These are phyloP conservation scores for Zophobas morio DNA, from an alignment of 1,140 invertebrate genomes.

Conservation along the genomic window DNA sequence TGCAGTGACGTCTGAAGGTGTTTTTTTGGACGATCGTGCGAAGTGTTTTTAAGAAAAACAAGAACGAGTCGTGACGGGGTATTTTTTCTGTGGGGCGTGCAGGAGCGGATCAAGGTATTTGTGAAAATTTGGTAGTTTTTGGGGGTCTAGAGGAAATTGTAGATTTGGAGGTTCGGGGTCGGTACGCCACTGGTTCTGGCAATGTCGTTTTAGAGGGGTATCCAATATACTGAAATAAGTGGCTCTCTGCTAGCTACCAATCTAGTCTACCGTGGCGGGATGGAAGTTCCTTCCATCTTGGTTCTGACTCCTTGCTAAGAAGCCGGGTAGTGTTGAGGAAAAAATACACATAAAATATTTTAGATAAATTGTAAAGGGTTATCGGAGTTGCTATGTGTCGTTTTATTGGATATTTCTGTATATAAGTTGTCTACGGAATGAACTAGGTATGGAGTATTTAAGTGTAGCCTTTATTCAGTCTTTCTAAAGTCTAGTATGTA, in stretches of 20 bases:
- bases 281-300: conserved; percentile 69
- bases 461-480: conserved; percentile 64
- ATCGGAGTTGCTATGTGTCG: conserved; percentile 59
- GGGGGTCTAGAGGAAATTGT: neutral
- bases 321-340: conserved; percentile 64
- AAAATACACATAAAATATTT: conserved; percentile 57
- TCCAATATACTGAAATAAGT: conserved; percentile 66
- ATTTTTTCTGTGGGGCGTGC: conserved; percentile 1
- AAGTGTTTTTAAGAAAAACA: neutral
- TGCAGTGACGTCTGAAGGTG: conserved; percentile 33
- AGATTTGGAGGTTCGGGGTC: conserved; percentile 5
- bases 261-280: conserved; percentile 68
- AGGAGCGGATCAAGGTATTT: neutral
- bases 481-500: conserved; percentile 64
- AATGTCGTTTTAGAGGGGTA: conserved; percentile 69
- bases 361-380: conserved; percentile 51
- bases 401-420: conserved; percentile 55
- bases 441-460: conserved; percentile 68
- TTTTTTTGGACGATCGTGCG: conserved; percentile 6
- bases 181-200: conserved; percentile 61
- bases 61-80: neutral
- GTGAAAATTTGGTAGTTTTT: neutral
- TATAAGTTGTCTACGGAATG: conserved; percentile 63
- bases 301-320: conserved; percentile 65
- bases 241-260: conserved; percentile 62